Percentiles rank a stretch among this genome's conserved stretches.
phyloP scores from a whole-genome alignment of 2,113 vertebrate species.

The Calidris pygmaea region DNA sequence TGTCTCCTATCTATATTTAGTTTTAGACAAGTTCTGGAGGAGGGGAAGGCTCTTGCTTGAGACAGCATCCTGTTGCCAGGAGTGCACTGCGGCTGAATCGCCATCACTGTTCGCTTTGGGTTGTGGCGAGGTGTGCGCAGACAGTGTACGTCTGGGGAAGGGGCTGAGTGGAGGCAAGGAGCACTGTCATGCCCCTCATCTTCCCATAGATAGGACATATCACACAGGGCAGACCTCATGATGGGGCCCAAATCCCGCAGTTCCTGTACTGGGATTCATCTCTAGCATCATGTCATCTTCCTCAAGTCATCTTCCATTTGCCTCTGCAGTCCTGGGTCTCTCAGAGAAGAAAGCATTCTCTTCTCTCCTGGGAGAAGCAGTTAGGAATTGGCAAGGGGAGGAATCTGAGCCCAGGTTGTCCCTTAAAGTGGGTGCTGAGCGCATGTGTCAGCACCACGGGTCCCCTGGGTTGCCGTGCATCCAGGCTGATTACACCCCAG shows the following conservation, averaged over 20 bases:
- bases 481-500: neutral
- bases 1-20: neutral
- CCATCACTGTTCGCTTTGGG: rapidly evolving
- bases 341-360: neutral
- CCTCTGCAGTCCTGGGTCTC: neutral
- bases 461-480: neutral
- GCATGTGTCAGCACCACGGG: rapidly evolving
- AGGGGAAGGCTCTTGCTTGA: neutral
- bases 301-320: neutral
- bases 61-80: neutral
- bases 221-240: neutral
- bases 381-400: neutral
- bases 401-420: neutral
- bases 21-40: constrained; percentile 16
- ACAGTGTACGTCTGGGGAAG: neutral
- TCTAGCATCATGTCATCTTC: neutral
- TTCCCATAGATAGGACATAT: neutral
- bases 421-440: neutral
- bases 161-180: neutral
- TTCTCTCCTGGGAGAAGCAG: neutral
- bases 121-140: neutral
- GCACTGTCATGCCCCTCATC: neutral
- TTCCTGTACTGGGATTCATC: neutral
- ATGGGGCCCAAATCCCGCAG: neutral
- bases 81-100: rapidly evolving